Evolutionary conservation across 2,888 invertebrate genomes (phyloP).

Genomic region (Gastracanthus pulcherrimus): DNA sequence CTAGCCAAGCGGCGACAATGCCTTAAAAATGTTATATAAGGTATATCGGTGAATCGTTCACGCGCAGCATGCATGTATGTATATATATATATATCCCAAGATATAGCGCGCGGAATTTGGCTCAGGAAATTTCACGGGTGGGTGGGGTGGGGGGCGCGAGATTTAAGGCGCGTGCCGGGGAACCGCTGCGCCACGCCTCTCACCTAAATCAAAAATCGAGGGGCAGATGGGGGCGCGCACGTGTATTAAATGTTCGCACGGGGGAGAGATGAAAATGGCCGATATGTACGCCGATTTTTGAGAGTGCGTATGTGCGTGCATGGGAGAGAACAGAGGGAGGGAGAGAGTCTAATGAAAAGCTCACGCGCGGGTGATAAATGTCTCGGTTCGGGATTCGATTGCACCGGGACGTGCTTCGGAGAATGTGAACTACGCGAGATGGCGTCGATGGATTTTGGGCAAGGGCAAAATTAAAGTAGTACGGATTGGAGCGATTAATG

Average conservation of each 20-base stretch:
- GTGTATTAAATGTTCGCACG: no score
- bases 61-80: no score
- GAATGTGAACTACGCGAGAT: not conserved
- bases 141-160: no score
- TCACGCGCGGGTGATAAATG: not conserved
- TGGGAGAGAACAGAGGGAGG: no score
- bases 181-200: not conserved
- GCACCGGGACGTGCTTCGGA: not conserved
- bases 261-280: not conserved
- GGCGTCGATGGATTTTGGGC: not conserved
- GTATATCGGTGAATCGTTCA: no score
- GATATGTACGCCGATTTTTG: not conserved
- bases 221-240: no score
- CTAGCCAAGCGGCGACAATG: constrained; percentile 17
- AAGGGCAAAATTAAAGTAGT: not conserved
- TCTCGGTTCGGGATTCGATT: not conserved
- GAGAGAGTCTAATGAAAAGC: not conserved
- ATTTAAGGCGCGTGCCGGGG: constrained; percentile 8
- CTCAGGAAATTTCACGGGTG: not conserved
- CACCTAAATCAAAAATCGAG: constrained; percentile 20
- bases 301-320: no score
- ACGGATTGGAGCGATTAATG: not conserved
- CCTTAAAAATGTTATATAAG: not conserved
- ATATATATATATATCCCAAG: not conserved
- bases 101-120: not conserved